Evolutionary conservation across 2,888 invertebrate genomes (phyloP).

Genomic region (Nasonia oneida): DNA sequence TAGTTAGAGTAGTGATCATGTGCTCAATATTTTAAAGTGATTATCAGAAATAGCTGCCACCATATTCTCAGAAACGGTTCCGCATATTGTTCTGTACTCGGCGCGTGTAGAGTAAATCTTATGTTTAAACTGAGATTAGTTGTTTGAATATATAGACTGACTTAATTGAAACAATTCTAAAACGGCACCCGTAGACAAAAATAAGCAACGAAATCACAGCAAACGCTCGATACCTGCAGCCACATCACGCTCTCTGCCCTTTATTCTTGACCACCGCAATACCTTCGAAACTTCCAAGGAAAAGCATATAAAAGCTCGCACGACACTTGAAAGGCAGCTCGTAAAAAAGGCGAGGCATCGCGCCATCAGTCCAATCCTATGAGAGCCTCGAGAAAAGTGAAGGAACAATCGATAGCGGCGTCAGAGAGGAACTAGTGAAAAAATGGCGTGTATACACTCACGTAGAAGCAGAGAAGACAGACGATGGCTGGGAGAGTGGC

Average conservation of each 20-base stretch:
- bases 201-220: too few relatives aligned
- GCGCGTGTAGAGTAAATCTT: background rate
- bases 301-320: background rate
- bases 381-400: background rate
- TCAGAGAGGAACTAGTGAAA: background rate
- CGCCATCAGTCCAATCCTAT: background rate
- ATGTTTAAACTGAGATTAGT: background rate
- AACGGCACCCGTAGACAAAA: too few relatives aligned
- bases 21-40: background rate
- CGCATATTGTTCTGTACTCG: background rate
- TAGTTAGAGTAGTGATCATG: background rate
- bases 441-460: constrained; percentile 36
- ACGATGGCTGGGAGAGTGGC: constrained; percentile 83
- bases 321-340: background rate
- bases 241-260: too few relatives aligned
- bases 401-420: background rate
- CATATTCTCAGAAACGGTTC: background rate
- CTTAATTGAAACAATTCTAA: too few relatives aligned
- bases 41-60: background rate
- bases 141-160: too few relatives aligned
- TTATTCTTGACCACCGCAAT: too few relatives aligned
- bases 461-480: constrained; percentile 51
- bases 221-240: too few relatives aligned
- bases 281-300: background rate
- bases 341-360: background rate